Percentiles rank a stretch among this genome's conserved stretches.
These are phyloP conservation scores for Drosophila elegans DNA, from an alignment of 1,140 invertebrate genomes.

Conservation along the genomic window DNA sequence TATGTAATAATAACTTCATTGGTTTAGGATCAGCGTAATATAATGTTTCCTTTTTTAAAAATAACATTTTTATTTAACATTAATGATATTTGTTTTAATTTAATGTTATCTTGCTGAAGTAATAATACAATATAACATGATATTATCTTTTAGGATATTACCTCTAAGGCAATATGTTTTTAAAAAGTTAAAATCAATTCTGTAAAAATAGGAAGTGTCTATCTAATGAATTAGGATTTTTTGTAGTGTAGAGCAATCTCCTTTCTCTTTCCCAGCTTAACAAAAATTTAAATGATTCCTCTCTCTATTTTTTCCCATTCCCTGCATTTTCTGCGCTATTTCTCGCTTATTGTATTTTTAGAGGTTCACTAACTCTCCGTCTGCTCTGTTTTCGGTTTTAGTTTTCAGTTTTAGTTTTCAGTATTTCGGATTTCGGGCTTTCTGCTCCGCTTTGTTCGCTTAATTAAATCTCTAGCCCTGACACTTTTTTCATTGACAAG, in stretches of 20 bases:
- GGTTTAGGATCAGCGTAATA: no score
- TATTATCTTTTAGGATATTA: no score
- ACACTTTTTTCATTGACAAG: slow-evolving; percentile 82
- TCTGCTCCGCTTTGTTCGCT: slow-evolving; percentile 58
- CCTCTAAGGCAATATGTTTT: no score
- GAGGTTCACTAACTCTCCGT: slow-evolving; percentile 51
- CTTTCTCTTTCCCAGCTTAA: slow-evolving; percentile 33
- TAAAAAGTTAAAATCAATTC: no score
- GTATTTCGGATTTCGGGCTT: slow-evolving; percentile 24
- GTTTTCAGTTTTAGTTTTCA: slow-evolving; percentile 28
- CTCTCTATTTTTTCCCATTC: slow-evolving; percentile 12
- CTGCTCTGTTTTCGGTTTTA: slow-evolving; percentile 16
- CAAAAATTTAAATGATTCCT: slow-evolving; percentile 28
- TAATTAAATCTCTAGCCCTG: slow-evolving; percentile 82
- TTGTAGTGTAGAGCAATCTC: slow-evolving; percentile 16
- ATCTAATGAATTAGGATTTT: no score
- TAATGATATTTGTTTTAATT: no score
- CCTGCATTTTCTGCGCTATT: slow-evolving; percentile 43
- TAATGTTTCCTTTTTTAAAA: no score
- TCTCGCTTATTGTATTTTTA: slow-evolving; percentile 50
- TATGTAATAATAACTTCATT: no score
- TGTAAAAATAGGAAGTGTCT: no score
- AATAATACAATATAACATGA: no score
- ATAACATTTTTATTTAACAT: no score
- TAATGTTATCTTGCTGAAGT: no score